Conservation (phyloP, 2,888 invertebrate species). For the Tineola bisselliella region DNA sequence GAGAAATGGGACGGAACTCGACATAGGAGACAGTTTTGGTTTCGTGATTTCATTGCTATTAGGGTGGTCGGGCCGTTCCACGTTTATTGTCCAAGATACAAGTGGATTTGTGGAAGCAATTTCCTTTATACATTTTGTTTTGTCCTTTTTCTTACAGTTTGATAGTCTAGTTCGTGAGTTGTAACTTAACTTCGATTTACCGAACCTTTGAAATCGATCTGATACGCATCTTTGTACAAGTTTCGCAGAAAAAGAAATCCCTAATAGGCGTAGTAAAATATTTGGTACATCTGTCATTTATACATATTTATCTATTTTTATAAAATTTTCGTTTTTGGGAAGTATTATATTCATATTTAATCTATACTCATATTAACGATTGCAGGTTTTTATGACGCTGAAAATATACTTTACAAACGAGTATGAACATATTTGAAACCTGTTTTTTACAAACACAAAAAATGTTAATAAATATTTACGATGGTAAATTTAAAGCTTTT, state of each 20-base stretch:
- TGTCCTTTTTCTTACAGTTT: constrained; percentile 66
- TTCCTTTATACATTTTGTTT: constrained; percentile 69
- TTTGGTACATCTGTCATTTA: not conserved
- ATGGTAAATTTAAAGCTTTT: not conserved
- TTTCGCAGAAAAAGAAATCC: not conserved
- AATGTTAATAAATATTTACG: not conserved
- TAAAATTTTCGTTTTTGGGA: no score
- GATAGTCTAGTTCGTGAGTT: constrained; percentile 62
- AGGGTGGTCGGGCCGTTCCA: constrained; percentile 57
- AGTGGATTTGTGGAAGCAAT: constrained; percentile 69
- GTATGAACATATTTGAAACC: no score
- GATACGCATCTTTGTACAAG: constrained; percentile 46
- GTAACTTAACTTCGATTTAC: constrained; percentile 59
- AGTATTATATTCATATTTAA: no score
- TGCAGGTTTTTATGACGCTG: no score
- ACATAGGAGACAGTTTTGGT: constrained; percentile 61
- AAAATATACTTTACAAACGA: no score
- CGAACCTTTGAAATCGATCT: constrained; percentile 44
- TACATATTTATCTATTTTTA: no score
- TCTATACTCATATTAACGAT: no score
- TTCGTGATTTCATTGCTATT: constrained; percentile 68
- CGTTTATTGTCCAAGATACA: constrained; percentile 67
- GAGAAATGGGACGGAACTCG: constrained; percentile 34
- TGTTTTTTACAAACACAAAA: no score
- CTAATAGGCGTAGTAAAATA: not conserved